Evolutionary conservation across 1,140 invertebrate genomes (phyloP), one percentile per base, ranked within the genome.

Genomic region (Nebria ingens): DNA sequence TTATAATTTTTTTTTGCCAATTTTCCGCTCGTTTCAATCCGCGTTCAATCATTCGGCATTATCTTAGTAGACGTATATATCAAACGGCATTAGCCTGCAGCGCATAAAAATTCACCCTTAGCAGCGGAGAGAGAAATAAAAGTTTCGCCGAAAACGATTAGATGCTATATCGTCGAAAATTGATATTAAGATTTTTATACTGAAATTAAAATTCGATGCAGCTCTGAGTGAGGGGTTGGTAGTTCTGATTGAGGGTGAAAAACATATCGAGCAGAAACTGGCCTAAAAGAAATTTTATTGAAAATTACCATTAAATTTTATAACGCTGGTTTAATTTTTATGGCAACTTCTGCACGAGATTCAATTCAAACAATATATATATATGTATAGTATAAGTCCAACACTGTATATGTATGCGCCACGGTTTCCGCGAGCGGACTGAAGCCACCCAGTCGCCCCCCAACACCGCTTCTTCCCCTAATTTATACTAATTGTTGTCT

Each of bases 401-500:
- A n/a, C n/a, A n/a, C n/a, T n/a, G n/a, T n/a, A n/a, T n/a, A n/a
- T n/a, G n/a, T n/a, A n/a, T n/a, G n/a, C n/a, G n/a, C n/a, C n/a
- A n/a, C n/a, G n/a, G n/a, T n/a, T n/a, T n/a, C n/a, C n/a, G n/a
- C n/a, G n/a, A n/a, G n/a, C n/a, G n/a, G n/a, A n/a, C n/a, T n/a
- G n/a, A n/a, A n/a, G n/a, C n/a, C n/a, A n/a, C n/a, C n/a, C n/a
- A n/a, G n/a, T n/a, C 25, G 25, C 6, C 25, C n/a, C 25, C 25
- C 25, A 6, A 34, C 25, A 34, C 25, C 25, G 25, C 6, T 34
- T n/a, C 25, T 45, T 50, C 51, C 60, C 60, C 58, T 61, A 61
- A 61, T 61, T 61, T 57, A 61, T 61, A 59, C 60, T 59, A 61
- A 61, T 61, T 61, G 60, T 61, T 61, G 60, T 61, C 60, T 57